A percentile compares a stretch with the other conserved stretches of the same genome.
Conservation (phyloP, 2,113 vertebrate genomes). For the Larimichthys crocea region DNA sequence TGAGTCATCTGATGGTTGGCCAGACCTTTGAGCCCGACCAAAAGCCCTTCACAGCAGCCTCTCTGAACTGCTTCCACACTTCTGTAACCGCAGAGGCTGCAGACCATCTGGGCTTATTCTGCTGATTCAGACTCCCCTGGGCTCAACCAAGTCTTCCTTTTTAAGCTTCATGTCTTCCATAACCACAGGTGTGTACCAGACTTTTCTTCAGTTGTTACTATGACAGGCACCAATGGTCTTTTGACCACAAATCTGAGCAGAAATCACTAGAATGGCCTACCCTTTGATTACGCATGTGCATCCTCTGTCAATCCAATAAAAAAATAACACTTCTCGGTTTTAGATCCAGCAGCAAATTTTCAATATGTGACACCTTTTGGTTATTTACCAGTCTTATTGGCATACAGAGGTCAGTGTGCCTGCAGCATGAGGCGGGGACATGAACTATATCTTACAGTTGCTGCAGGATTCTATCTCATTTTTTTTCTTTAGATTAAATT, state of each 20-base stretch:
- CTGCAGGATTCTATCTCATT: neutral
- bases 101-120: neutral
- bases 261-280: neutral
- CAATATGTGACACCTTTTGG: neutral
- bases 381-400: neutral
- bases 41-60: constrained; percentile 14
- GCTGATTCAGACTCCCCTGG: neutral
- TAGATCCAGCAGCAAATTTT: neutral
- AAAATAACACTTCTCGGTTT: neutral
- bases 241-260: neutral
- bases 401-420: neutral
- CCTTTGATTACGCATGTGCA: neutral
- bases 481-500: neutral
- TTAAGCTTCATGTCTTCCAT: neutral
- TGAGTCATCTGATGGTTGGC: neutral
- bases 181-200: neutral
- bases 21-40: neutral
- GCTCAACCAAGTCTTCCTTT: neutral
- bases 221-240: neutral
- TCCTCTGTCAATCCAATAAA: neutral
- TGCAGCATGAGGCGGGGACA: neutral
- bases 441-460: neutral
- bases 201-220: neutral
- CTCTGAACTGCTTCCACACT: neutral
- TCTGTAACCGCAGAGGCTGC: neutral